Base-by-base conservation (phyloP, 2,888 invertebrate species). In the Hypena proboscidalis region DNA sequence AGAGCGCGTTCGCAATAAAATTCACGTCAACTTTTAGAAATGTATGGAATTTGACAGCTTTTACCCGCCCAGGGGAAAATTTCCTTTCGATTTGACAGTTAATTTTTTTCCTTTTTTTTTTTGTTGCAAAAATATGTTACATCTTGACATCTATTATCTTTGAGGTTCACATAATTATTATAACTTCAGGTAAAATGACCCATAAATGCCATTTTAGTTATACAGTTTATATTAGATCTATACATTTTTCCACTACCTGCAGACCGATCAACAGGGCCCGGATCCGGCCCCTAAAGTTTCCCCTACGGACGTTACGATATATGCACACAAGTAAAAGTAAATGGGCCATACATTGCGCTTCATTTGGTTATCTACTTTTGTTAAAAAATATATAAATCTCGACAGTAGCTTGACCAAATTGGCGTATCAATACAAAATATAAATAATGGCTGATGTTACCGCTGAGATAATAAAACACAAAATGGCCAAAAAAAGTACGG, bases 401-500 rank as follows among this genome's bases (percentile, higher is more conserved):
- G 6, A 4, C 11, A 13, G 26, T 27, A 36, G 34, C 26, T 51
- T 45, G 57, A 39, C 51, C 44, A 31, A 33, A 29, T 37, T 57
- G 30, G 22, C 29, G 29, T 25, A 22, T 54, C 32, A 39, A 34
- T 36, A 26, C 39, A 22, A 20, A 35, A 19, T 22, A 29, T 53
- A 54, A 54, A 57, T 51, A 44, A 57, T 44, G 33, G 32, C 39
- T 36, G 39, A 57, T 57, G 21, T 45, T 33, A 29, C 38, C 44
- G 20, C 23, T 33, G 58, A 51, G 39, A 39, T 14, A 54, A 56
- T 53, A 56, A 38, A 34, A 5, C 15, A 9, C 21, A 38, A 52
- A 43, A n/a, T n/a, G n/a, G n/a, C n/a, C n/a, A n/a, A n/a, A n/a
- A n/a, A n/a, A n/a, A n/a, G n/a, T n/a, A n/a, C n/a, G n/a, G n/a